phyloP scores from a whole-genome alignment of 2,113 vertebrate genomes.

The Rhombomys opimus region DNA sequence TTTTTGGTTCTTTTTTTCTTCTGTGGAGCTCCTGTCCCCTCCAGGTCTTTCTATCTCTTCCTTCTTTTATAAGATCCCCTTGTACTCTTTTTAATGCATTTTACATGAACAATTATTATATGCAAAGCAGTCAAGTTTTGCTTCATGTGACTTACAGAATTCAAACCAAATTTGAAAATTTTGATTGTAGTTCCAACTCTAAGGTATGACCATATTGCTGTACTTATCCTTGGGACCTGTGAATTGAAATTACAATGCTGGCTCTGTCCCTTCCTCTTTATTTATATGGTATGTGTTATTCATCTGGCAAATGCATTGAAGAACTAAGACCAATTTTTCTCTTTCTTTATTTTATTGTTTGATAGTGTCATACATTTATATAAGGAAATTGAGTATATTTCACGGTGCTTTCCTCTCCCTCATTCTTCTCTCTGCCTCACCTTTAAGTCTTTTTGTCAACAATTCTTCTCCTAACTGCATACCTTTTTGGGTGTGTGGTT shows the following conservation, averaged over 20 bases:
- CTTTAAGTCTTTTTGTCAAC: not conserved
- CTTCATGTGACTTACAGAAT: constrained; percentile 3
- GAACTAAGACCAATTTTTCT: not conserved
- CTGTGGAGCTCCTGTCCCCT: too few relatives aligned
- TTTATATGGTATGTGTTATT: not conserved
- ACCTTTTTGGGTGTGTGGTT: not conserved
- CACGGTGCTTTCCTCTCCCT: too few relatives aligned
- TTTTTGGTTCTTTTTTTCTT: too few relatives aligned
- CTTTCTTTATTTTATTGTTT: not conserved
- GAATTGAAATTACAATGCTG: constrained; percentile 22
- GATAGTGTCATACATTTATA: not conserved
- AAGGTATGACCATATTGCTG: not conserved
- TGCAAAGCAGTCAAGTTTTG: not conserved
- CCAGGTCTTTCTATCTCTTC: too few relatives aligned
- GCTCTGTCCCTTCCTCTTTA: constrained; percentile 11
- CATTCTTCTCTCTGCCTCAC: too few relatives aligned
- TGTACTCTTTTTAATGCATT: not conserved
- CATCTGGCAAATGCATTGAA: constrained; percentile 19
- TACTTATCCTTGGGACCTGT: not conserved
- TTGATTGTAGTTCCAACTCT: constrained; percentile 1
- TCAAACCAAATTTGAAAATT: not conserved
- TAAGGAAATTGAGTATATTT: not conserved
- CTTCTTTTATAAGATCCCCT: too few relatives aligned
- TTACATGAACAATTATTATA: constrained; percentile 18
- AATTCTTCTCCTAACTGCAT: too few relatives aligned